Conservation (phyloP, 2,888 invertebrate species). For the Ophonus ardosiacus region DNA sequence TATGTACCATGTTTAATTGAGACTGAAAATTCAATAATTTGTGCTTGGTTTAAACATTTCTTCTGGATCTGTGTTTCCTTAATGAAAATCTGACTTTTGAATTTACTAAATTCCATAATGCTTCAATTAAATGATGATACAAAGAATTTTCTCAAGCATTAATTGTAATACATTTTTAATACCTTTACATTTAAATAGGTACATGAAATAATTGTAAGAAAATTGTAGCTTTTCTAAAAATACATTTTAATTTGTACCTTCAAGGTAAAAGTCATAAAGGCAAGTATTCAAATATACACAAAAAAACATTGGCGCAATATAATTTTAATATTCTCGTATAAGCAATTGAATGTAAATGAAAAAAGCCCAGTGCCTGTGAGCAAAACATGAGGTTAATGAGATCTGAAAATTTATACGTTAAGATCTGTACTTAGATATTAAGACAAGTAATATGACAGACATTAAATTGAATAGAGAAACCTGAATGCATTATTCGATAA, state of each 20-base stretch:
- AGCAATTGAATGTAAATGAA: slow-evolving; percentile 21
- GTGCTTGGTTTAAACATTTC: too few relatives aligned
- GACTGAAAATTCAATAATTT: too few relatives aligned
- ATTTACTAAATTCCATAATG: too few relatives aligned
- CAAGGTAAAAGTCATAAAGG: slow-evolving; percentile 11
- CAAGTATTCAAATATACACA: not conserved
- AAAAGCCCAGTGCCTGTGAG: not conserved
- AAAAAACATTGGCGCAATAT: slow-evolving; percentile 23
- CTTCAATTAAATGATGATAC: not conserved
- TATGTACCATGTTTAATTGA: too few relatives aligned
- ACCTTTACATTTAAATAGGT: not conserved
- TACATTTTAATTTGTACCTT: slow-evolving; percentile 21
- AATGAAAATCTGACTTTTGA: too few relatives aligned
- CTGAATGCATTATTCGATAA: not conserved
- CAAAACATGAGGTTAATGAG: slow-evolving; percentile 28
- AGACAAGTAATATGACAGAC: not conserved
- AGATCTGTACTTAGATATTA: slow-evolving; percentile 22
- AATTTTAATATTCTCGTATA: slow-evolving; percentile 38
- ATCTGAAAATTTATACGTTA: slow-evolving; percentile 24
- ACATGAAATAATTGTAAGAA: slow-evolving; percentile 1
- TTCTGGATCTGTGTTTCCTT: too few relatives aligned
- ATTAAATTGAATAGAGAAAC: slow-evolving; percentile 12
- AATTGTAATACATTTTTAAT: slow-evolving; percentile 27
- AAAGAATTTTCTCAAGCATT: not conserved
- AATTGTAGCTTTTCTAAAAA: not conserved